Percentiles rank a stretch among this genome's conserved stretches.
These are phyloP conservation scores for Camponotus floridanus DNA, from an alignment of 1,140 invertebrate species.

Conservation along the genomic window DNA sequence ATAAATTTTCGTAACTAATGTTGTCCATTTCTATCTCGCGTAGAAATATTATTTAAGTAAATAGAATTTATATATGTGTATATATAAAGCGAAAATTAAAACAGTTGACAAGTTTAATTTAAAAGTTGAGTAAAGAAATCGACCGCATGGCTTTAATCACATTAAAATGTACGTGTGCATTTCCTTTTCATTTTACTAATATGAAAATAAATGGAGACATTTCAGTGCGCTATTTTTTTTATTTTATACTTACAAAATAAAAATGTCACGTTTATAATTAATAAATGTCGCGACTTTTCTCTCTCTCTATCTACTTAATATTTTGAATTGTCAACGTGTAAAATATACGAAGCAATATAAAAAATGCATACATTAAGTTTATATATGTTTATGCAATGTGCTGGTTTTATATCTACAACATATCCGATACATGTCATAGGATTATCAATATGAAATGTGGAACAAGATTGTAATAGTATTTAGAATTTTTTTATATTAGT, in stretches of 20 bases:
- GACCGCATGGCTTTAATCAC: neutral
- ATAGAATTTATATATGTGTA: neutral
- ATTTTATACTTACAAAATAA: neutral
- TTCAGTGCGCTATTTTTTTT: neutral
- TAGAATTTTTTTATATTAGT: neutral
- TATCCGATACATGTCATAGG: neutral
- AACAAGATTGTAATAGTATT: neutral
- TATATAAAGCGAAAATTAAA: neutral
- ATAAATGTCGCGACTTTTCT: slow-evolving; percentile 4
- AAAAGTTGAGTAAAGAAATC: neutral
- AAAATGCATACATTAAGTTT: slow-evolving; percentile 6
- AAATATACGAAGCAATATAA: slow-evolving; percentile 34
- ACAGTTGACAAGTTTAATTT: neutral
- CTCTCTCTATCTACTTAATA: slow-evolving; percentile 13
- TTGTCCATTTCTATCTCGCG: neutral
- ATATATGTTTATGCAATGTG: neutral
- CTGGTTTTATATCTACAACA: neutral
- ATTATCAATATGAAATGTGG: neutral
- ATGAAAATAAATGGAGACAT: slow-evolving; percentile 2
- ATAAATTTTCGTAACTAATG: neutral
- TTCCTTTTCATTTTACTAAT: neutral
- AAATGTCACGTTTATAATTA: slow-evolving; percentile 34
- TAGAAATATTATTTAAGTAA: neutral
- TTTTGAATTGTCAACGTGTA: neutral
- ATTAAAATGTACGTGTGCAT: neutral